These are phyloP conservation scores for Bombus affinis DNA, from an alignment of 1,140 invertebrate species.

Conservation along the genomic window DNA sequence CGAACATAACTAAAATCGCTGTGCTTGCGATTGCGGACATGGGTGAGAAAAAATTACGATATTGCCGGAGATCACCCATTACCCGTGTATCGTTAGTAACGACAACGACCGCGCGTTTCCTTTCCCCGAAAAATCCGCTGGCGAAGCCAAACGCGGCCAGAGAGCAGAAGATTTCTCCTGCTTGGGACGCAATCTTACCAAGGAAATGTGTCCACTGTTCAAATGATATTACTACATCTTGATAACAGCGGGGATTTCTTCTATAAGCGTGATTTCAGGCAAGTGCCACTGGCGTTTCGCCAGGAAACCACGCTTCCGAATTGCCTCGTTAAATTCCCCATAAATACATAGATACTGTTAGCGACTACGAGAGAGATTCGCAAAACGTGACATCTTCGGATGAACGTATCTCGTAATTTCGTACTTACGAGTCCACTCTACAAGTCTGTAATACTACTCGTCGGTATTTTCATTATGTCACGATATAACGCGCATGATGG, in stretches of 20 bases:
- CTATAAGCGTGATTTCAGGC: constrained; percentile 25
- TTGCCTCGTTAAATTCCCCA: constrained; percentile 30
- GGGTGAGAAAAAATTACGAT: not conserved
- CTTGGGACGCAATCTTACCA: not conserved
- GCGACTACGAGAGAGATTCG: constrained; percentile 1
- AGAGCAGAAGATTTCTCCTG: not conserved
- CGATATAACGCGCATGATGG: no score
- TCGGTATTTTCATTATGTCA: no score
- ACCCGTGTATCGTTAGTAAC: constrained; percentile 17
- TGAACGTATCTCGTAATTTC: no score
- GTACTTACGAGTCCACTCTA: no score
- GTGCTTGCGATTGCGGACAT: not conserved
- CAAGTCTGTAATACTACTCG: no score
- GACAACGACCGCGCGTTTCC: not conserved
- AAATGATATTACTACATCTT: constrained; percentile 21
- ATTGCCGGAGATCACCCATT: not conserved
- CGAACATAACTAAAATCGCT: not conserved
- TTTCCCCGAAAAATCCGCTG: not conserved
- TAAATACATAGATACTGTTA: constrained; percentile 22
- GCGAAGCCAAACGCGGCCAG: no score
- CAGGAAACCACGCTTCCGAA: constrained; percentile 10
- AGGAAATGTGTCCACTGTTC: not conserved
- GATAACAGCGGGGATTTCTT: constrained; percentile 40
- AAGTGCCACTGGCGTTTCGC: constrained; percentile 10
- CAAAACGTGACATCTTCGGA: not conserved